These are phyloP conservation scores for Megalopta genalis DNA, from an alignment of 1,140 invertebrate species.

Conservation along the genomic window DNA sequence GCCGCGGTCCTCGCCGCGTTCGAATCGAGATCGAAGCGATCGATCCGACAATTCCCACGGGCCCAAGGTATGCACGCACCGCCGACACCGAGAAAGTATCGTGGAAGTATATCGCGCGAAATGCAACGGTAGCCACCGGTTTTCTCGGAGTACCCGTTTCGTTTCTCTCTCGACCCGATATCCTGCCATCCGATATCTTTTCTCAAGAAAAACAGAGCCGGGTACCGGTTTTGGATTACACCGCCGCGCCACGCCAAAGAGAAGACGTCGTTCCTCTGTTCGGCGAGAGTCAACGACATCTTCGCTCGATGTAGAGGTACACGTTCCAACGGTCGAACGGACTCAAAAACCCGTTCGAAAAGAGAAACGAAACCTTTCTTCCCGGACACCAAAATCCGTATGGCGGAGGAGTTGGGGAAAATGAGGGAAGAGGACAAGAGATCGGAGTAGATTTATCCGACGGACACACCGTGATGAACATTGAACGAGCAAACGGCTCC, in stretches of 20 bases:
- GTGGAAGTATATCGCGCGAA: neutral
- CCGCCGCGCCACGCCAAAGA: neutral
- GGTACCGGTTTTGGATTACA: conserved; percentile 38
- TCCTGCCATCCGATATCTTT: conserved; percentile 48
- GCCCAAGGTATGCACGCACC: neutral
- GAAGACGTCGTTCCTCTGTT: neutral
- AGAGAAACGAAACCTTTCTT: no score
- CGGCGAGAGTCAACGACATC: neutral
- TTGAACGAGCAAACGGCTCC: no score
- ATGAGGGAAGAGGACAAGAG: no score
- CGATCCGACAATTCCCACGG: conserved; percentile 31
- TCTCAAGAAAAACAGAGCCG: conserved; percentile 36
- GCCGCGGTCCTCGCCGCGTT: no score
- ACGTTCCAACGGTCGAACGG: neutral
- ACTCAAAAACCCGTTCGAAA: no score
- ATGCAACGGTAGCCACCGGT: conserved; percentile 17
- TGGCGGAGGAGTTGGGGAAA: no score
- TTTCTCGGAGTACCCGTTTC: conserved; percentile 43
- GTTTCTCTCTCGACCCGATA: conserved; percentile 35
- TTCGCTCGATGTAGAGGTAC: neutral
- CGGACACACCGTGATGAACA: no score
- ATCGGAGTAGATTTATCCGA: no score
- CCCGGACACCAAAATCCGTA: no score
- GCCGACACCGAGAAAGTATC: conserved; percentile 2
- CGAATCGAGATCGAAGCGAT: no score